Evolutionary conservation across 2,888 invertebrate genomes (phyloP).

Genomic region (Euplexia lucipara): DNA sequence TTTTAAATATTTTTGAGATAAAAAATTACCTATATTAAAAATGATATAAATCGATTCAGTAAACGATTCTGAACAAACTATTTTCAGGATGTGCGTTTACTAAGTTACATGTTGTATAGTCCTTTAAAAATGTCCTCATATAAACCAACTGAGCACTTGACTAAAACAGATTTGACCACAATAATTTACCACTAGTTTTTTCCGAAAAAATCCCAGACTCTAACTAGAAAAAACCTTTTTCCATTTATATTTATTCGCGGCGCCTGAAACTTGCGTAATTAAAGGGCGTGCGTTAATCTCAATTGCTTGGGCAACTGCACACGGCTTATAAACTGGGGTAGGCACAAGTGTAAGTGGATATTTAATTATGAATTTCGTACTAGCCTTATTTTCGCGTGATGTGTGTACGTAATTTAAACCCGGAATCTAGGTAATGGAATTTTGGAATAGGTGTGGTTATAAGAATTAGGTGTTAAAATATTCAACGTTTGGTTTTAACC

Average conservation of each 20-base stretch:
- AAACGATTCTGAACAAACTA: too few relatives aligned
- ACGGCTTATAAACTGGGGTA: constrained; percentile 47
- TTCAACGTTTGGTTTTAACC: background rate
- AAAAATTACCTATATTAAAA: too few relatives aligned
- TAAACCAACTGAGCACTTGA: constrained; percentile 3
- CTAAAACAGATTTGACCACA: constrained; percentile 24
- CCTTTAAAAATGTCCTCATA: constrained; percentile 3
- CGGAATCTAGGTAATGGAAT: constrained; percentile 44
- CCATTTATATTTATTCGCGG: constrained; percentile 70
- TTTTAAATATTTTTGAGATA: too few relatives aligned
- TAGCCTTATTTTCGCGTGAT: constrained; percentile 36
- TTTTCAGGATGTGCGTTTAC: too few relatives aligned
- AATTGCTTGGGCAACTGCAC: constrained; percentile 68
- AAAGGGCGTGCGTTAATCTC: constrained; percentile 80
- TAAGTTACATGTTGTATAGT: background rate
- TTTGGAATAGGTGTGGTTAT: constrained; percentile 12
- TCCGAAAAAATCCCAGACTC: constrained; percentile 20
- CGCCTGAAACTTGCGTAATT: constrained; percentile 78
- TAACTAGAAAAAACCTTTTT: constrained; percentile 52
- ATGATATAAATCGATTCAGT: too few relatives aligned
- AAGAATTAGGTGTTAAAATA: constrained; percentile 33
- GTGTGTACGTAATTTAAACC: constrained; percentile 48
- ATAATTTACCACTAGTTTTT: constrained; percentile 36
- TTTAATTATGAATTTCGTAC: constrained; percentile 59
- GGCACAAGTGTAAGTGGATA: constrained; percentile 48